Conservation (phyloP, 1,140 invertebrate species). For the Tetramorium alpestre region DNA sequence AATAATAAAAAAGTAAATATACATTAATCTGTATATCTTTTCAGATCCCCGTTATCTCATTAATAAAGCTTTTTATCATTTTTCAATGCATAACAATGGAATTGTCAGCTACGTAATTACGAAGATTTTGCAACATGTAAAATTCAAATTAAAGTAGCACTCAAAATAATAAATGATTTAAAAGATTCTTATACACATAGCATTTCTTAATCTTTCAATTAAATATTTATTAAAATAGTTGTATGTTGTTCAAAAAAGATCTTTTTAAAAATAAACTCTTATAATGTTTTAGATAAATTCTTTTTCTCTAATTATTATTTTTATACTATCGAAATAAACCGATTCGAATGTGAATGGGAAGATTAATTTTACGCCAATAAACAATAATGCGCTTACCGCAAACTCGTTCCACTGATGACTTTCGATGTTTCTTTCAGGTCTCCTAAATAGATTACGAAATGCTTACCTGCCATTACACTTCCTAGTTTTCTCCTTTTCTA, state of each 20-base stretch:
- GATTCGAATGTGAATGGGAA: neutral
- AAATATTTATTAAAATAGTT: neutral
- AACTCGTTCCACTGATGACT: neutral
- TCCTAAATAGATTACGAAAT: too few relatives aligned
- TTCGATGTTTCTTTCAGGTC: neutral
- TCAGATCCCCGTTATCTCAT: neutral
- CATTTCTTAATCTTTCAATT: neutral
- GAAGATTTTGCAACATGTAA: neutral
- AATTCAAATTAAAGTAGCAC: neutral
- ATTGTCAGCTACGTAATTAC: neutral
- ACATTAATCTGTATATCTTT: neutral
- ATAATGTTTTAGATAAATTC: neutral
- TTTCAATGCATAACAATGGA: neutral
- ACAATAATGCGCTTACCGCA: neutral
- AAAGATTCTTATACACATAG: neutral
- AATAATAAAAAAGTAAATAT: neutral
- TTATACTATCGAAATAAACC: neutral
- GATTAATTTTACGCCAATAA: neutral
- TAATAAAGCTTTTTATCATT: neutral
- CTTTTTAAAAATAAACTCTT: neutral
- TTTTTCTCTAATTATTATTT: neutral
- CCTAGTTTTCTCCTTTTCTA: too few relatives aligned
- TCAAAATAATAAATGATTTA: neutral
- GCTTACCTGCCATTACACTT: too few relatives aligned
- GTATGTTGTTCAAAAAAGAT: neutral